Conservation (phyloP, 2,888 invertebrate genomes). For the Troides helena region DNA sequence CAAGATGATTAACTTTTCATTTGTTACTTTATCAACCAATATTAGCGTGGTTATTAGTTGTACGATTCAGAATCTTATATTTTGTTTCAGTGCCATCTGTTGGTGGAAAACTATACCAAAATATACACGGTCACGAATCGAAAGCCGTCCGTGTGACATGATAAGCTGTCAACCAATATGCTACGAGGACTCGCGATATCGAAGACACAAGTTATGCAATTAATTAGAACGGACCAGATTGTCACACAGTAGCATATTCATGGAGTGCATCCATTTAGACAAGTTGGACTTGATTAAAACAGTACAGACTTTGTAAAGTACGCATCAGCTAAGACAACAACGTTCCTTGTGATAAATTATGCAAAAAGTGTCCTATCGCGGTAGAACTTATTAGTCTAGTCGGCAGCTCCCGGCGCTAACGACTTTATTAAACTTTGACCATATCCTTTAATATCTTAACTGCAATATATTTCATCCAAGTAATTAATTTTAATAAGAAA, state of each 20-base stretch:
- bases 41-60: no score
- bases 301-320: constrained; percentile 25
- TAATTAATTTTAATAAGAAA: constrained; percentile 19
- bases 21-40: no score
- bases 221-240: constrained; percentile 17
- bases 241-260: constrained; percentile 26
- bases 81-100: no score
- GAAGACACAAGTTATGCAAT: constrained; percentile 13
- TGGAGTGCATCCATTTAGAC: constrained; percentile 27
- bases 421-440: constrained; percentile 17
- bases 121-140: no score
- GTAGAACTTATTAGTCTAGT: constrained; percentile 26
- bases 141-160: no score
- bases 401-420: constrained; percentile 17
- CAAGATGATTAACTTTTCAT: no score
- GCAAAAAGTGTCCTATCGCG: constrained; percentile 26
- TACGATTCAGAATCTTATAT: no score
- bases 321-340: constrained; percentile 16
- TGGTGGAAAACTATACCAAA: no score
- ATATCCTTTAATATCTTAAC: constrained; percentile 10
- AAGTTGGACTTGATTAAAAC: constrained; percentile 30
- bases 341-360: constrained; percentile 28
- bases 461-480: constrained; percentile 2
- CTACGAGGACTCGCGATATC: neutral
- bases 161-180: no score